Evolutionary conservation across 1,140 invertebrate genomes (phyloP).

Genomic region (Goniozus legneri): DNA sequence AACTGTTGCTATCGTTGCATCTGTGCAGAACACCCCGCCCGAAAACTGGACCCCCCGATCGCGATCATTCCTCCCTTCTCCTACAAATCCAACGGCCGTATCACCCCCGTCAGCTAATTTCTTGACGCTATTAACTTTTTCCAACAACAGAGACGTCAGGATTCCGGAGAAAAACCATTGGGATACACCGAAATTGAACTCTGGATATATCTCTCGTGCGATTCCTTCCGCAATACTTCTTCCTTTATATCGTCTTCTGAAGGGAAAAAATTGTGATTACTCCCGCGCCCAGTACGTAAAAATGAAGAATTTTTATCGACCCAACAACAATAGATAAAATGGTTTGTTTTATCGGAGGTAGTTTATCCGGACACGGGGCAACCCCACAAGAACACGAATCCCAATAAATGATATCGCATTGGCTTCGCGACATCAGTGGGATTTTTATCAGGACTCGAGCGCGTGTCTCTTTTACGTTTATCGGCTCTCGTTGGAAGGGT

Average conservation of each 20-base stretch:
- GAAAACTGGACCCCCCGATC: constrained; percentile 32
- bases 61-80: constrained; percentile 16
- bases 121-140: constrained; percentile 46
- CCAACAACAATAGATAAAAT: no score
- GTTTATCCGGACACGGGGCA: no score
- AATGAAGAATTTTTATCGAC: no score
- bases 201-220: constrained; percentile 12
- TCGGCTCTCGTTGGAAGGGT: constrained; percentile 13
- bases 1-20: constrained; percentile 53
- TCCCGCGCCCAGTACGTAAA: no score
- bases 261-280: no score
- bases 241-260: no score
- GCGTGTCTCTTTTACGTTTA: constrained; percentile 1
- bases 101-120: constrained; percentile 42
- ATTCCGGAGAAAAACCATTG: background rate
- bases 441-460: constrained; percentile 20
- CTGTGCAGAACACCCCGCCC: constrained; percentile 43
- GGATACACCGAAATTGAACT: background rate
- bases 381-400: no score
- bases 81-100: constrained; percentile 7
- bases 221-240: constrained; percentile 5
- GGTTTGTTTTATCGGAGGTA: no score
- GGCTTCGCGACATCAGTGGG: constrained; percentile 17
- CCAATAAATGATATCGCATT: no score
- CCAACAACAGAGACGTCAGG: background rate